A percentile compares a stretch with the other conserved stretches of the same genome.
These are phyloP conservation scores for Cheirogaleus major DNA, from an alignment of 2,797 vertebrate species.

Conservation along the genomic window DNA sequence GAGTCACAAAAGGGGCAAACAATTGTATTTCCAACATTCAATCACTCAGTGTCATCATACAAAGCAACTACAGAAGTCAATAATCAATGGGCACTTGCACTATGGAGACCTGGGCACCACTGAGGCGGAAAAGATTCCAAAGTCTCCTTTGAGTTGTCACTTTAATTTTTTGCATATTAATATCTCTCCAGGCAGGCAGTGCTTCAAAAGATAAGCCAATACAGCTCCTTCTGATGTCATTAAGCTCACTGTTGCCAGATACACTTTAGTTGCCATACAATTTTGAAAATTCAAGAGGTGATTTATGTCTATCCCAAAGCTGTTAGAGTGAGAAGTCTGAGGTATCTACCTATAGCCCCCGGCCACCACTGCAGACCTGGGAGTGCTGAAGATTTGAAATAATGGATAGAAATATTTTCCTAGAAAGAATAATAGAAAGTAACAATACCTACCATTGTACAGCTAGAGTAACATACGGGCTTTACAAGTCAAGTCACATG, in stretches of 20 bases:
- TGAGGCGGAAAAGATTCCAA: background rate
- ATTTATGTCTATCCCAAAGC: background rate
- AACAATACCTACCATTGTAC: background rate
- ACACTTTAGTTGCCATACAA: background rate
- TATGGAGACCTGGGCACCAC: background rate
- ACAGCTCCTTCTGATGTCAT: background rate
- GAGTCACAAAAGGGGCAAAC: background rate
- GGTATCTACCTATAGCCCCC: background rate
- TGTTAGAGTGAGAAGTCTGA: background rate
- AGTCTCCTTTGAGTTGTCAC: background rate
- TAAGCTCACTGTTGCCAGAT: background rate
- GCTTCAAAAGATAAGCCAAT: background rate
- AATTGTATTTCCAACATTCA: background rate
- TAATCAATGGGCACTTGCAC: background rate
- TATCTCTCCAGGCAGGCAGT: background rate
- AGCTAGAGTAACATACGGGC: background rate
- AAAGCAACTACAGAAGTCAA: background rate
- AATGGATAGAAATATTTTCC: background rate
- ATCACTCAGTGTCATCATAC: background rate
- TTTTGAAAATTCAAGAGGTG: conserved; percentile 37
- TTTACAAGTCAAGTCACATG: background rate
- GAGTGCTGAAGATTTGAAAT: background rate
- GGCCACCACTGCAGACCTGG: background rate
- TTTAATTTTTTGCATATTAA: conserved; percentile 28
- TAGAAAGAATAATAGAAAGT: background rate